Evolutionary conservation across 2,888 invertebrate genomes (phyloP).

Genomic region (Diplazon laetatorius): DNA sequence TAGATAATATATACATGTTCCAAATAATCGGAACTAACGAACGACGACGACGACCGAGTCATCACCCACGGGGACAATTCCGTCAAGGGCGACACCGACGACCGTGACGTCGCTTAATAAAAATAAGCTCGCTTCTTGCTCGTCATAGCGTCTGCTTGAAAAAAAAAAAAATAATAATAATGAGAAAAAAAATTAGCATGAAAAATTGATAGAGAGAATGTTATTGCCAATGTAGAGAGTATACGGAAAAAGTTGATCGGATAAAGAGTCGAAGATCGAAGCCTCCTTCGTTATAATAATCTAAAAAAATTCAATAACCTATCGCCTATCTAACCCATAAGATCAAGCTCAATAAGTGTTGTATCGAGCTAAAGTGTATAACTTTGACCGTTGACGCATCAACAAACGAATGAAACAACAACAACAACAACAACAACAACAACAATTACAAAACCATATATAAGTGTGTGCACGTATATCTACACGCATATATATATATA

Average conservation of each 20-base stretch:
- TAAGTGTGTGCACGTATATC: not conserved
- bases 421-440: conserved; percentile 64
- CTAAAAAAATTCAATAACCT: conserved; percentile 70
- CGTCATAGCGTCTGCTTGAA: conserved; percentile 71
- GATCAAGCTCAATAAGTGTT: conserved; percentile 80
- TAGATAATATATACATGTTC: conserved; percentile 1
- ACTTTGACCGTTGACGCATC: conserved; percentile 40
- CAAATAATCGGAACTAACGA: not conserved
- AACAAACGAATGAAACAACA: conserved; percentile 52
- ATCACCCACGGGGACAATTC: conserved; percentile 21
- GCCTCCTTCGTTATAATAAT: conserved; percentile 29
- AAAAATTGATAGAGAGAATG: conserved; percentile 39
- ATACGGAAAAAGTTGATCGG: conserved; percentile 9
- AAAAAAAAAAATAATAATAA: no score
- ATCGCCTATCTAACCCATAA: conserved; percentile 80
- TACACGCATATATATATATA: no score
- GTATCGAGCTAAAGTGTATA: conserved; percentile 71
- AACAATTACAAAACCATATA: conserved; percentile 42
- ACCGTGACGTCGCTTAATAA: not conserved
- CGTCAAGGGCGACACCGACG: not conserved
- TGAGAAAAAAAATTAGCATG: conserved; percentile 45
- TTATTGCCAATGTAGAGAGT: conserved; percentile 17
- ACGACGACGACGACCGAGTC: conserved; percentile 39
- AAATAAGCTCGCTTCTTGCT: conserved; percentile 75
- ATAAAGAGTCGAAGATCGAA: conserved; percentile 15